Base-by-base conservation (phyloP, 2,888 invertebrate genomes). In the Ochropleura plecta region DNA sequence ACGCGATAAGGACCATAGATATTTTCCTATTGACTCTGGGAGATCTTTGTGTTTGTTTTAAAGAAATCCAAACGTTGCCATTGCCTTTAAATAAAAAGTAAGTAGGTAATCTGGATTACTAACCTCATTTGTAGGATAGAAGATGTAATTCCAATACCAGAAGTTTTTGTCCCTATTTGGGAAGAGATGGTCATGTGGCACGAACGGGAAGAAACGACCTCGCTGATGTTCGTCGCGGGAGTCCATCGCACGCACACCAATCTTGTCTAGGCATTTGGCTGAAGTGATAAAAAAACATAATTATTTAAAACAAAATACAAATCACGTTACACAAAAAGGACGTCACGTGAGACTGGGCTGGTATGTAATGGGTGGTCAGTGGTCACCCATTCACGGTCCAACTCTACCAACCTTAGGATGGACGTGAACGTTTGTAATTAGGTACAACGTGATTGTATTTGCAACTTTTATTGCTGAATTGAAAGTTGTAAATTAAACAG, bases 71-170 rank as follows among this genome's bases (percentile, higher is more conserved):
- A 30, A 30, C 30, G 30, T 30, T 30, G 30, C 30, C 30, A 30
- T 30, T 55, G 20, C 20, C 10, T 12, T 10, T 5, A 7, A 20
- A 20, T 14, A 30, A 30, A 57, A 20, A 5, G 20, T 57, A 14
- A 30, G n/a, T n/a, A n/a, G n/a, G 30, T 30, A 30, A 30, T 30
- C 30, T 30, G 30, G 1, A 30, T 30, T 30, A 79, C 73, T 51
- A 89, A 98, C 98, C 97, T 99, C 98, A 93, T 98, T 98, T 59
- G 98, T 97, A 59, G 99, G 98, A 91, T 99, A 99, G 95, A 98
- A 99, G 82, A 98, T 98, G 93, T 99, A 99, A 88, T 98, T 97
- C 98, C 98, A 99, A 93, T 99, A 99, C 99, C 99, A 99, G 91
- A 98, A 98, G 53, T 96, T 97, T 86, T 97, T 97, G 55, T 98